A percentile compares a stretch with the other conserved stretches of the same genome.
Evolutionary conservation across 1,140 invertebrate genomes (phyloP).

Genomic region (Rhysida immarginata): DNA sequence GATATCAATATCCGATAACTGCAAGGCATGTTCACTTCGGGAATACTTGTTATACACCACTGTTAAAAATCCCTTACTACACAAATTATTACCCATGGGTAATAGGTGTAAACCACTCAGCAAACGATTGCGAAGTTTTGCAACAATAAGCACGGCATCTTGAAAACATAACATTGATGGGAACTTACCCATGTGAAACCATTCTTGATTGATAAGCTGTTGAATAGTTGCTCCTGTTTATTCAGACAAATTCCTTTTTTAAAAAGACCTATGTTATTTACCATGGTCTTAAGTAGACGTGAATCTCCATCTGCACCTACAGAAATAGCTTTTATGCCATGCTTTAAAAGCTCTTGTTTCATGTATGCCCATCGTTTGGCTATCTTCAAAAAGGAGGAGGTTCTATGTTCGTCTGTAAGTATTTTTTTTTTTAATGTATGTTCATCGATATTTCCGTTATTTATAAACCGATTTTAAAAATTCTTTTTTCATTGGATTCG

Average conservation of each 20-base stretch:
- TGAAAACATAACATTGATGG: not conserved
- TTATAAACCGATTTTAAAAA: too few species aligned
- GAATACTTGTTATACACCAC: not conserved
- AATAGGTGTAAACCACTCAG: not conserved
- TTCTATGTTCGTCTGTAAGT: too few species aligned
- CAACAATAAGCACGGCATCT: not conserved
- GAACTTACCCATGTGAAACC: not conserved
- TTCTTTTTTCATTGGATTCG: too few species aligned
- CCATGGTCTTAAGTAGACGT: not conserved
- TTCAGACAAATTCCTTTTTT: too few species aligned
- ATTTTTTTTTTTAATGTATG: too few species aligned
- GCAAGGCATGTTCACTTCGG: not conserved
- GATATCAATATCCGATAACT: not conserved
- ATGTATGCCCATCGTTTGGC: too few species aligned
- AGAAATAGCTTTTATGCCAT: not conserved
- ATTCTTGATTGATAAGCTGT: too few species aligned
- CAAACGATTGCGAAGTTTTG: not conserved
- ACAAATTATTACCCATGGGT: not conserved
- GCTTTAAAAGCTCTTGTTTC: not conserved
- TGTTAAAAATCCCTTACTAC: not conserved
- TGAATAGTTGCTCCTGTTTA: too few species aligned
- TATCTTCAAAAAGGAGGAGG: too few species aligned
- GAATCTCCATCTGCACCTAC: not conserved
- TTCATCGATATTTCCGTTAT: too few species aligned
- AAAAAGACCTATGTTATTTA: too few species aligned